phyloP scores from a whole-genome alignment of 2,113 vertebrate species.

The Rhinopomastus cyanomelas region DNA sequence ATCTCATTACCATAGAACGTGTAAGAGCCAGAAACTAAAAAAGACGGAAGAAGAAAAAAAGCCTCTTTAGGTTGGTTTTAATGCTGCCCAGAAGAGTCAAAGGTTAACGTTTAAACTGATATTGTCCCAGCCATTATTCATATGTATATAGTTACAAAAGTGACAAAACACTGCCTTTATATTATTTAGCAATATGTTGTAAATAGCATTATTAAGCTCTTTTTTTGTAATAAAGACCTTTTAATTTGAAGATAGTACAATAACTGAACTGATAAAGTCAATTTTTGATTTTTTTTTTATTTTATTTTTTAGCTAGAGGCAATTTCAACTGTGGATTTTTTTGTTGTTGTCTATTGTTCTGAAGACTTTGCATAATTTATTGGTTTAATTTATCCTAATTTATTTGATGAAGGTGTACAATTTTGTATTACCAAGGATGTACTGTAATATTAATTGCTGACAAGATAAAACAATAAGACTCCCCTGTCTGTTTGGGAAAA shows the following conservation, averaged over 20 bases:
- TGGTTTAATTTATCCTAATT: slow-evolving; percentile 99
- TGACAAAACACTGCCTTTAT: slow-evolving; percentile 96
- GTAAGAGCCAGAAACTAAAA: slow-evolving; percentile 31
- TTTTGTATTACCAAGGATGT: slow-evolving; percentile 94
- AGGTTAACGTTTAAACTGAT: slow-evolving; percentile 71
- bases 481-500: slow-evolving; percentile 81
- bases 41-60: not conserved
- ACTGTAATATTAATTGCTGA: slow-evolving; percentile 92
- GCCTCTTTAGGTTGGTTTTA: slow-evolving; percentile 64
- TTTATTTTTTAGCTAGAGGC: slow-evolving; percentile 84
- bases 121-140: slow-evolving; percentile 79
- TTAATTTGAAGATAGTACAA: slow-evolving; percentile 88
- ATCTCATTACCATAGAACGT: slow-evolving; percentile 42
- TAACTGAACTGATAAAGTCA: slow-evolving; percentile 83
- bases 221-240: slow-evolving; percentile 92
- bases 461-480: slow-evolving; percentile 82
- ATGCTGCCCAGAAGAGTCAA: slow-evolving; percentile 75
- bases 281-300: slow-evolving; percentile 82
- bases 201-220: slow-evolving; percentile 94
- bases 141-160: slow-evolving; percentile 87
- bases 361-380: slow-evolving; percentile 99
- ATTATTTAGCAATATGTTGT: slow-evolving; percentile 99
- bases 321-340: slow-evolving; percentile 89
- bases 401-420: slow-evolving; percentile 97
- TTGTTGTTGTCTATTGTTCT: slow-evolving; percentile 92